A percentile compares a stretch with the other conserved stretches of the same genome.
phyloP scores from a whole-genome alignment of 2,888 invertebrate species.

The Phyto melanocephala region DNA sequence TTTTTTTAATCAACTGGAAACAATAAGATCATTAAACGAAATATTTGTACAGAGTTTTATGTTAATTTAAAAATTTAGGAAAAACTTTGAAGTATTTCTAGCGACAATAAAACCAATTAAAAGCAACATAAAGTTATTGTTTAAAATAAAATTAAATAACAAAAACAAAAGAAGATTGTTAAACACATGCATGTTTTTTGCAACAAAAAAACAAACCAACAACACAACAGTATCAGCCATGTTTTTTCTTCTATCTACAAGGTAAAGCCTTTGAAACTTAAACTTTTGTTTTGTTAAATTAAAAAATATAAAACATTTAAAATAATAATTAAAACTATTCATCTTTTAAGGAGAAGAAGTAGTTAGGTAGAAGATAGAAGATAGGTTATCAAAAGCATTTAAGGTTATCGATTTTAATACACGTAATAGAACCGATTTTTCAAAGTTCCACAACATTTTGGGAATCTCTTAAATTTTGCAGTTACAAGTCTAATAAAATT shows the following conservation, averaged over 20 bases:
- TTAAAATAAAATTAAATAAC: neutral
- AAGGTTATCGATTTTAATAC: too few relatives aligned
- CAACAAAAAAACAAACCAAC: slow-evolving; percentile 10
- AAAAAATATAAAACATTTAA: too few relatives aligned
- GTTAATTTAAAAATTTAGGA: slow-evolving; percentile 17
- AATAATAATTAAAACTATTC: too few relatives aligned
- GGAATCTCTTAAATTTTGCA: neutral
- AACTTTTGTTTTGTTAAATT: neutral
- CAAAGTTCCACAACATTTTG: neutral
- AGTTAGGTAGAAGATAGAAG: too few relatives aligned
- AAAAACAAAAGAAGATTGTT: neutral
- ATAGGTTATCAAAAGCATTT: too few relatives aligned
- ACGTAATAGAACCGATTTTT: too few relatives aligned
- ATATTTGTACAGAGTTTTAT: slow-evolving; percentile 7
- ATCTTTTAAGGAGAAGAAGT: too few relatives aligned
- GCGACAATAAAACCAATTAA: slow-evolving; percentile 37
- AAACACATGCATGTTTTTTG: slow-evolving; percentile 11
- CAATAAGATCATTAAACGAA: slow-evolving; percentile 57
- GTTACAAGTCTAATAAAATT: neutral
- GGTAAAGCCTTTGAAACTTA: neutral
- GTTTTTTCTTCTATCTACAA: too few relatives aligned
- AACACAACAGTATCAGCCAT: slow-evolving; percentile 23
- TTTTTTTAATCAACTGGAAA: neutral
- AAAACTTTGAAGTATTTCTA: neutral
- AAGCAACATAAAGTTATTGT: slow-evolving; percentile 48